Base-by-base conservation (phyloP, 2,113 vertebrate species). In the Oostethus manadensis region DNA sequence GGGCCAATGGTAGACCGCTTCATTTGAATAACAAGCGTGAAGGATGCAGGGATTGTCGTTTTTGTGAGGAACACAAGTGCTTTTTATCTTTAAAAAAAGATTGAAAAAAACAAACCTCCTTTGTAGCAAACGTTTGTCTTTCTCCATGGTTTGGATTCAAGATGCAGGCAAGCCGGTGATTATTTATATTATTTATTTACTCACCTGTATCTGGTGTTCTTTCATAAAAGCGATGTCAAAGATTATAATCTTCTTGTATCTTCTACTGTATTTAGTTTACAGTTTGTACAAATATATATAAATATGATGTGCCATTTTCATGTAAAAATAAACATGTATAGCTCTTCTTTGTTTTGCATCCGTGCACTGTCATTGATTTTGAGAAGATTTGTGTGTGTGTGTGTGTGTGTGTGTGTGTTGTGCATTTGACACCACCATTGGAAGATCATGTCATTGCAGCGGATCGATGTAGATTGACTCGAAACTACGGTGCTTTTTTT, bases 31-130 rank as follows among this genome's bases (percentile, higher is more conserved):
- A 33, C 29, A 20, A 16, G 46, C 46, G 43, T 51, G 26, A 59
- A 68, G 56, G 59, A n/a, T 49, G 68, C 63, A 70, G 67, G 66
- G 70, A 79, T 80, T 60, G 64, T 9, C 86, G 82, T 87, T 86
- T 76, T 83, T 17, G 77, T 88, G 82, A 86, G 76, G 62, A 86
- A 89, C 86, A 88, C 89, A 89, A 89, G 85, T 89, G 89, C 87
- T 90, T 88, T 86, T 84, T 83, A 81, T 85, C 83, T 81, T 81
- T 54, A 60, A 58, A 23, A 47, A 33, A 58, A 22, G 23, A 26
- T 81, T 51, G 58, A 58, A 23, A 47, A 58, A 22, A 35, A 69
- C 73, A 80, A 86, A 75, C 77, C 83, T 84, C 61, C 76, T 88
- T 82, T 73, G 83, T 85, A 86, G 84, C 76, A 72, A 64, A 81